Evolutionary conservation across 2,113 vertebrate species (phyloP).

Genomic region (Rhombomys opimus): DNA sequence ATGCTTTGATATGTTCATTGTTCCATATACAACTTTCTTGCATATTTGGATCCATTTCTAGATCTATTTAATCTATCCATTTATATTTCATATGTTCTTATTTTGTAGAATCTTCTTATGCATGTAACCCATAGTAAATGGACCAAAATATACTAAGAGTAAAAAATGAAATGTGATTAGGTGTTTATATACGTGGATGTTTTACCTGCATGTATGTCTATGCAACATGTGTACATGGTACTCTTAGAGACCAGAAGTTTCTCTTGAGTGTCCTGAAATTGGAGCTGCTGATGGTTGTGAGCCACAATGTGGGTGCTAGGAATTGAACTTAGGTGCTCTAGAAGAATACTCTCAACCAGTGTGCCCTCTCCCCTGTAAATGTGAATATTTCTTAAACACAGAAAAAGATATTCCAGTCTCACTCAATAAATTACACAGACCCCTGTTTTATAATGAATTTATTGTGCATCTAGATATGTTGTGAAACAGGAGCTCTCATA

Average conservation of each 20-base stretch:
- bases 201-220: neutral
- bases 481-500: neutral
- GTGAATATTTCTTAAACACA: neutral
- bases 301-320: neutral
- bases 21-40: neutral
- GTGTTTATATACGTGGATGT: neutral
- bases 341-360: neutral
- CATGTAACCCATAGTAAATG: slow-evolving; percentile 31
- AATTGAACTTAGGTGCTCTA: neutral
- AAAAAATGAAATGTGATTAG: slow-evolving; percentile 18
- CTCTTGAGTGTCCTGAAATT: neutral
- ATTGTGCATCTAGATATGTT: neutral
- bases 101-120: neutral
- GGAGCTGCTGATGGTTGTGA: neutral
- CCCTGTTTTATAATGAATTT: neutral
- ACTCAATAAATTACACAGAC: neutral
- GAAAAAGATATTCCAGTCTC: neutral
- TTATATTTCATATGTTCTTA: neutral
- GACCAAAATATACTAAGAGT: neutral
- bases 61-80: neutral
- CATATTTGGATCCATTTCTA: neutral
- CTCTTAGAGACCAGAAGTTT: neutral
- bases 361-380: too few species aligned
- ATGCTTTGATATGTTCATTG: neutral
- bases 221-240: neutral